phyloP scores from a whole-genome alignment of 2,113 vertebrate species.

The Pseudopodoces humilis region DNA sequence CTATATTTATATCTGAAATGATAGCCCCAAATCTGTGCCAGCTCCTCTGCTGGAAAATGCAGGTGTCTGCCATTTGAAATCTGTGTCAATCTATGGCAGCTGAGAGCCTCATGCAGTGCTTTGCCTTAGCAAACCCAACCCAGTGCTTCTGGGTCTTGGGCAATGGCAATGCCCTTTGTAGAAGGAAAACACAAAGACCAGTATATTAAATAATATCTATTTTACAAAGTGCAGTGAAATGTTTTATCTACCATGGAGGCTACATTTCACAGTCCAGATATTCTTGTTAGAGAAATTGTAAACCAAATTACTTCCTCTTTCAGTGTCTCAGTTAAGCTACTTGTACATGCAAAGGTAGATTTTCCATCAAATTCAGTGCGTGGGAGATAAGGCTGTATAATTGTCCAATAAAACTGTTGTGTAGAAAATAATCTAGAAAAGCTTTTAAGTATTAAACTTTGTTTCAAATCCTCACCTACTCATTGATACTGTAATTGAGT shows the following conservation, averaged over 20 bases:
- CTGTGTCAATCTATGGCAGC: not conserved
- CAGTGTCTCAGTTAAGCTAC: not conserved
- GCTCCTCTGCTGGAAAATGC: not conserved
- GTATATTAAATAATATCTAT: not conserved
- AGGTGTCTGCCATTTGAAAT: conserved; percentile 27
- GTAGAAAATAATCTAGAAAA: not conserved
- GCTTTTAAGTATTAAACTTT: not conserved
- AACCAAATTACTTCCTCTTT: conserved; percentile 44
- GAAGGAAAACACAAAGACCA: not conserved
- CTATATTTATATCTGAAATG: not conserved
- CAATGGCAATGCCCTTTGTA: not conserved
- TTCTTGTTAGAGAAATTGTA: not conserved
- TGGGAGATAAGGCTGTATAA: not conserved
- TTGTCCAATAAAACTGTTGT: not conserved
- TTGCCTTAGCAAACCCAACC: not conserved
- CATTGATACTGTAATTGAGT: not conserved
- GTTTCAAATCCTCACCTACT: not conserved
- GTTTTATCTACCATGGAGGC: not conserved
- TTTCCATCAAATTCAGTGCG: not conserved
- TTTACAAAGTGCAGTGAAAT: not conserved
- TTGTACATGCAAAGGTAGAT: not conserved
- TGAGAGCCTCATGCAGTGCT: not conserved
- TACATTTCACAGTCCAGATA: not conserved
- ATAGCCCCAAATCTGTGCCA: not conserved
- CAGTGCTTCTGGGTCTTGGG: not conserved